Evolutionary conservation across 1,140 invertebrate species (phyloP).

Genomic region (Rhagoletis zephyria): DNA sequence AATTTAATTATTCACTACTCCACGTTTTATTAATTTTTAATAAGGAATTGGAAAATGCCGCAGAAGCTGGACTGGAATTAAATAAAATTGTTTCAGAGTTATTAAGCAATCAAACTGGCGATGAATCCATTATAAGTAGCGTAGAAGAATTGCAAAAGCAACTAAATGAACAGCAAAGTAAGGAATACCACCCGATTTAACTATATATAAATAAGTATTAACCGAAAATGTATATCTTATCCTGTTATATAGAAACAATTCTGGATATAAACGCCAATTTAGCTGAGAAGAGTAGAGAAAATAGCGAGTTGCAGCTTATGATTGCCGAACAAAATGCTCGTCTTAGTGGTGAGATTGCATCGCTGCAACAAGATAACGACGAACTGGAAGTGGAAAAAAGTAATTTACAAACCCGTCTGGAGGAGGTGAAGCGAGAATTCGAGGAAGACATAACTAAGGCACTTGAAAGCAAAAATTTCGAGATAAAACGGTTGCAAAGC

Average conservation of each 20-base stretch:
- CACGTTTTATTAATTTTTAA: not conserved
- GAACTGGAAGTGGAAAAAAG: slow-evolving; percentile 68
- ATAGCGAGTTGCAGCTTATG: slow-evolving; percentile 74
- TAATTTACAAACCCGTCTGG: slow-evolving; percentile 74
- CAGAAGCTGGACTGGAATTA: slow-evolving; percentile 79
- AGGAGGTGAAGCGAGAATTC: slow-evolving; percentile 71
- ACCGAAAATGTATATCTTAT: not conserved
- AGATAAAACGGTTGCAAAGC: slow-evolving; percentile 70
- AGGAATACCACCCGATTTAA: not conserved
- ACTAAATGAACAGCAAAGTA: slow-evolving; percentile 77
- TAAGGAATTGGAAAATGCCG: slow-evolving; percentile 78
- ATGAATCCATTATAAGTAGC: slow-evolving; percentile 77
- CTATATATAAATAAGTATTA: not conserved
- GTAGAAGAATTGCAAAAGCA: slow-evolving; percentile 78
- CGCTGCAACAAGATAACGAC: slow-evolving; percentile 68
- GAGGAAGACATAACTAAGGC: slow-evolving; percentile 69
- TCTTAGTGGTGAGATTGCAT: slow-evolving; percentile 64
- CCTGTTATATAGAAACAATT: slow-evolving; percentile 70
- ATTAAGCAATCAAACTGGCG: slow-evolving; percentile 76
- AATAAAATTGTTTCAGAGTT: slow-evolving; percentile 80
- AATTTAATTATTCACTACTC: too few species aligned
- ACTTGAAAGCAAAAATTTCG: slow-evolving; percentile 68
- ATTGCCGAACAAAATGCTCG: slow-evolving; percentile 74
- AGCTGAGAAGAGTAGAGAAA: slow-evolving; percentile 75
- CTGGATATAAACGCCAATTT: slow-evolving; percentile 74